A percentile compares a stretch with the other conserved stretches of the same genome.
These are phyloP conservation scores for Phocoena sinus DNA, from an alignment of 2,113 vertebrate genomes.

Conservation along the genomic window DNA sequence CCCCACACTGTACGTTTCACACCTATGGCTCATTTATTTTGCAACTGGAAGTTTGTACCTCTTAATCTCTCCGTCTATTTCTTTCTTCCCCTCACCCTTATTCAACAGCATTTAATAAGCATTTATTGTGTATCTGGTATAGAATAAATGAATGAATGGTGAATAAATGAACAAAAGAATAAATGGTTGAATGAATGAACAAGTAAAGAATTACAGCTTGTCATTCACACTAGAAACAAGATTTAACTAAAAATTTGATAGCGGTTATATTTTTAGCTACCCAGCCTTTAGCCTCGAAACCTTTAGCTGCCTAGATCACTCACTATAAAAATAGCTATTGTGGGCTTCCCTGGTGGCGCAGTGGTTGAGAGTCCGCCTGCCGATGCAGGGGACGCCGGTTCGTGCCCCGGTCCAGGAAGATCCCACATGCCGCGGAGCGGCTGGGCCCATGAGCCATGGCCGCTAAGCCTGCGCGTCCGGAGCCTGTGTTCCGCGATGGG, in stretches of 20 bases:
- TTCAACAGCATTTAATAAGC: not conserved
- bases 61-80: not conserved
- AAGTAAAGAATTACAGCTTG: not conserved
- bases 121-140: not conserved
- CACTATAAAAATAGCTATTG: constrained; percentile 8
- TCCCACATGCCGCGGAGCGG: too few relatives aligned
- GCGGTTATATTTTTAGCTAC: not conserved
- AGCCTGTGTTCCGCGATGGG: too few relatives aligned
- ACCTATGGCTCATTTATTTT: not conserved
- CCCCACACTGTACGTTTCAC: not conserved
- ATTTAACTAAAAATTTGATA: constrained; percentile 31
- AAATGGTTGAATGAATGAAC: not conserved
- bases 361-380: too few relatives aligned
- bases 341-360: too few relatives aligned
- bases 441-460: too few relatives aligned
- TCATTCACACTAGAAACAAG: not conserved
- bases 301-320: not conserved
- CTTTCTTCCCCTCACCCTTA: not conserved
- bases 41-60: not conserved
- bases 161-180: not conserved
- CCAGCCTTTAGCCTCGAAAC: constrained; percentile 1
- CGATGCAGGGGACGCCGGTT: too few relatives aligned
- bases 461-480: too few relatives aligned
- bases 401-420: too few relatives aligned
- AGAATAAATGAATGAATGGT: not conserved